Base-by-base conservation (phyloP, 1,140 invertebrate genomes). In the Triops longicaudatus region DNA sequence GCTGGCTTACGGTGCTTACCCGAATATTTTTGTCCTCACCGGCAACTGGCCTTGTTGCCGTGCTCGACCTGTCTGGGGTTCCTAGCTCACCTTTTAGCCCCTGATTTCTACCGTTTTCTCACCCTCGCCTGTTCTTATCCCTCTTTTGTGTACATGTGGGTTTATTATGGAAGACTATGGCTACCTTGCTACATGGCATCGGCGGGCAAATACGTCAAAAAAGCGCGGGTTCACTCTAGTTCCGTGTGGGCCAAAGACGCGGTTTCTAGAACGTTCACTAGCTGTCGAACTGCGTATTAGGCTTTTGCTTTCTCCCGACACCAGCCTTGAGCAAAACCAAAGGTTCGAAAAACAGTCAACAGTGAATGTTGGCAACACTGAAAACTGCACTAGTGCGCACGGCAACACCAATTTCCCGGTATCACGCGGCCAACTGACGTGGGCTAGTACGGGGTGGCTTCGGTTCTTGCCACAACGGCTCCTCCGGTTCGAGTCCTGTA, bases 21-120 rank as follows among this genome's bases (percentile, higher is more conserved):
- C 22, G 50, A 17, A 63, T 63, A 63, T 63, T 63, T 63, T 63
- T 63, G 50, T 63, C 50, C 50, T 63, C 17, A 63, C 50, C 50
- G 22, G 22, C 10, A 63, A 63, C 10, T 63, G 14, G 17, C 50
- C 17, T 63, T 63, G 50, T 63, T 63, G 10, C 50, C 50, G 4
- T 17, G 50, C 50, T 63, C 22, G 10, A n/a, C 6, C 50, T 63
- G 50, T 63, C 50, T 63, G 50, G 7, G 31, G 9, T 14, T 63
- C 50, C 17, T 63, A 6, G 50, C 22, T 63, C 50, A 63, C 50
- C 50, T 22, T 63, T 63, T 63, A 63, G 43, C 14, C 50, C 50
- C 50, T 22, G 17, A 0, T 63, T 63, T 17, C 17, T 14, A n/a
- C 22, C 0, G 31, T 37, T 37, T 37, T 37, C 31, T 37, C 31